phyloP scores from a whole-genome alignment of 2,888 invertebrate genomes.

The Eupithecia abbreviata region DNA sequence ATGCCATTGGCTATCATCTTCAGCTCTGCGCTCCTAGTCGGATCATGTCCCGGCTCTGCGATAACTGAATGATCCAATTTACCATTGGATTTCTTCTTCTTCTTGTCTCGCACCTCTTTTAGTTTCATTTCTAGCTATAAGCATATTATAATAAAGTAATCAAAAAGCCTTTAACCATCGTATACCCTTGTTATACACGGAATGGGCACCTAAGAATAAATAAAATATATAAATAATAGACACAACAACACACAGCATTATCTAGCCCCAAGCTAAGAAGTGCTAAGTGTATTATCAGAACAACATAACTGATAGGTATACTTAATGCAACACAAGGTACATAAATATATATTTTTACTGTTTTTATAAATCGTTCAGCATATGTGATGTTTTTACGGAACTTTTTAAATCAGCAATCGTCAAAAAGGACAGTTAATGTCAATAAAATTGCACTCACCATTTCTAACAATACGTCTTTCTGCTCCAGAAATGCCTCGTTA shows the following conservation, averaged over 20 bases:
- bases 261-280: too few species aligned
- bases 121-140: constrained; percentile 62
- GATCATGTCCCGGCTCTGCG: constrained; percentile 50
- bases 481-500: constrained; percentile 67
- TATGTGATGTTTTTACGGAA: too few species aligned
- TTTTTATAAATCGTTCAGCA: too few species aligned
- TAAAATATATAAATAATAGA: too few species aligned
- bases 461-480: constrained; percentile 69
- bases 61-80: constrained; percentile 10
- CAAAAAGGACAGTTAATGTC: not conserved
- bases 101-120: constrained; percentile 69
- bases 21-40: constrained; percentile 52
- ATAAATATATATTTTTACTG: too few species aligned
- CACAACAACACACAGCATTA: too few species aligned
- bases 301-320: too few species aligned
- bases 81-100: constrained; percentile 56
- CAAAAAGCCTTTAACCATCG: not conserved
- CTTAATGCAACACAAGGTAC: too few species aligned
- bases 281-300: too few species aligned
- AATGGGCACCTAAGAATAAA: too few species aligned
- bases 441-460: constrained; percentile 56
- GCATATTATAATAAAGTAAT: not conserved
- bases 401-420: not conserved
- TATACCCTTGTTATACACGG: too few species aligned
- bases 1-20: constrained; percentile 64